These are phyloP conservation scores for Campopleginae sp. DNA, from an alignment of 2,888 invertebrate genomes.

Conservation along the genomic window DNA sequence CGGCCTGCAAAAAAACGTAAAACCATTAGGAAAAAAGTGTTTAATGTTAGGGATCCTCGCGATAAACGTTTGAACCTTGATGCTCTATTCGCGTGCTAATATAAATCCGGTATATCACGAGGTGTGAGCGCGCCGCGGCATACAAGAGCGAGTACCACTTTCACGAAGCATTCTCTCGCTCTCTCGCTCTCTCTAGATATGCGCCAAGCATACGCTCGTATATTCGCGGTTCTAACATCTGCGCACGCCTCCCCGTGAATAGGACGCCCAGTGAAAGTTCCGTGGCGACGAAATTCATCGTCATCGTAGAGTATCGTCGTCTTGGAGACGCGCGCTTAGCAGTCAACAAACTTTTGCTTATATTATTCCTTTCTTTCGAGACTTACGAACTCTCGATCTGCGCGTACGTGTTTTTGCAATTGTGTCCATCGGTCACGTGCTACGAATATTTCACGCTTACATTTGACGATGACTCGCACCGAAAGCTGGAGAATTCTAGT, in stretches of 20 bases:
- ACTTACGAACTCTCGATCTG: background rate
- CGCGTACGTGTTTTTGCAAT: slow-evolving; percentile 49
- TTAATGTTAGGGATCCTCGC: background rate
- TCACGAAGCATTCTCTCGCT: slow-evolving; percentile 45
- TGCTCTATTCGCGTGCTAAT: slow-evolving; percentile 48
- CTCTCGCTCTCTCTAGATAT: background rate
- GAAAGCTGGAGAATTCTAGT: background rate
- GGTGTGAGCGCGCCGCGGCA: slow-evolving; percentile 8
- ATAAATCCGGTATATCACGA: slow-evolving; percentile 61
- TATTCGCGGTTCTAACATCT: slow-evolving; percentile 57
- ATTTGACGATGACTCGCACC: slow-evolving; percentile 8
- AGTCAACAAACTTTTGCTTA: slow-evolving; percentile 23
- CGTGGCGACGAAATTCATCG: slow-evolving; percentile 53
- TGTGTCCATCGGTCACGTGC: slow-evolving; percentile 72
- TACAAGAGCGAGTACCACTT: slow-evolving; percentile 52
- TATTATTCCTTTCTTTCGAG: slow-evolving; percentile 30
- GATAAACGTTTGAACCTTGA: slow-evolving; percentile 36
- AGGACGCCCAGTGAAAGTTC: slow-evolving; percentile 61
- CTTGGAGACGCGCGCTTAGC: background rate
- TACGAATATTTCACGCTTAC: slow-evolving; percentile 61
- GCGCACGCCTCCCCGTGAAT: slow-evolving; percentile 6
- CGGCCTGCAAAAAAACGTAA: background rate
- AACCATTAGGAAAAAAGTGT: background rate
- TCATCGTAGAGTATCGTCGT: slow-evolving; percentile 23
- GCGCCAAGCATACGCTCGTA: slow-evolving; percentile 21